phyloP scores from a whole-genome alignment of 2,888 invertebrate genomes.

The Eristalis pertinax region DNA sequence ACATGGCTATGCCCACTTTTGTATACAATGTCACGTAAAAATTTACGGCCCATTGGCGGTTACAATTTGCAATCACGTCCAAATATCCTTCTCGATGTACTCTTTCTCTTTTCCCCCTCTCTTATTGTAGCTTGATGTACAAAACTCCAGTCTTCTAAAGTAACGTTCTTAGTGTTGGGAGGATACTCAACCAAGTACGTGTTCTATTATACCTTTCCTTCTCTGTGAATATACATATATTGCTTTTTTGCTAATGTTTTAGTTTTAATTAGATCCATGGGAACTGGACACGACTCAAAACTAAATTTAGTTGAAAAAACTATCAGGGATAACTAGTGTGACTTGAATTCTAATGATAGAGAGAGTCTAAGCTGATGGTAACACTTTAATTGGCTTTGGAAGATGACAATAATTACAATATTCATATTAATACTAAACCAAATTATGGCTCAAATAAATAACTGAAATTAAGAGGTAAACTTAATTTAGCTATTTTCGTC shows the following conservation, averaged over 20 bases:
- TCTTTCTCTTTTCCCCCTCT: conserved; percentile 19
- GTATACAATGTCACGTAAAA: conserved; percentile 78
- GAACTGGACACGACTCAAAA: conserved; percentile 60
- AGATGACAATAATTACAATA: neutral
- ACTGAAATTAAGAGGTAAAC: no score
- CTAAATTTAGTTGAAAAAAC: conserved; percentile 56
- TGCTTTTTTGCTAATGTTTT: conserved; percentile 65
- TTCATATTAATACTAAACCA: no score
- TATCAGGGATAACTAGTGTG: conserved; percentile 39
- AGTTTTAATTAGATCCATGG: conserved; percentile 64
- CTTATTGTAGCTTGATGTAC: conserved; percentile 44
- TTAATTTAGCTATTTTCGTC: no score
- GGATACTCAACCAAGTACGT: conserved; percentile 55
- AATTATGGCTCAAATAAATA: no score
- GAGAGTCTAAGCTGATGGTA: no score
- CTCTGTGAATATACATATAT: conserved; percentile 41
- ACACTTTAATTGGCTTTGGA: no score
- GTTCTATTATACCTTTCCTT: conserved; percentile 55
- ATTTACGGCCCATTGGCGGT: conserved; percentile 81
- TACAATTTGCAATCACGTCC: conserved; percentile 81
- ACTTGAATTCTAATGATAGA: conserved; percentile 40
- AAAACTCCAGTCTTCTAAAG: conserved; percentile 9
- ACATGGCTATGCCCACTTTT: conserved; percentile 17
- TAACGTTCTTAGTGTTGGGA: conserved; percentile 25
- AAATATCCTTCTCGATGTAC: conserved; percentile 67